Evolutionary conservation across 2,888 invertebrate genomes (phyloP), one percentile per base, ranked within the genome.

Genomic region (Scrobipalpa atriplicella): DNA sequence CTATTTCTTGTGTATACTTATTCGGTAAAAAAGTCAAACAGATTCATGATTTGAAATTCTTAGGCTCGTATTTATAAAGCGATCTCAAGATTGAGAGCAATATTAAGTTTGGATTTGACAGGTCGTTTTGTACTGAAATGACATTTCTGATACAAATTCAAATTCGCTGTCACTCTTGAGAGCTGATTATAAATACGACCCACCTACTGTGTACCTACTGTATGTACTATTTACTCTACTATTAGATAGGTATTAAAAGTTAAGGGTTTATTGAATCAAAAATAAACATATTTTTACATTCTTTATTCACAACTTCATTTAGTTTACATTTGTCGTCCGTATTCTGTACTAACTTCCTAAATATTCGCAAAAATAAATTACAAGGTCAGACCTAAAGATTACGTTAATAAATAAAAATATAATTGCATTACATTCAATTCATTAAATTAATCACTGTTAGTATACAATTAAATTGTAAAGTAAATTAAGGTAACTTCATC

Each of bases 261-360:
- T 64, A 73, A 66, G 67, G 38, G 18, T 41, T 18, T 8, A 16
- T 54, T 29, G 19, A 63, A 52, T 36, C 6, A 52, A 29, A 64
- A 13, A 67, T 62, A 19, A 29, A 3, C 5, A 29, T 39, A 52
- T 66, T 68, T 70, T 72, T 69, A 70, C 75, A 70, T 72, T 69
- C 71, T 82, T 79, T 82, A 82, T 73, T 82, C 78, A 78, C 75
- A 78, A 78, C 9, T 74, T 70, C 67, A 67, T 69, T 70, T 75
- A 66, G 71, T 75, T 74, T 71, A 73, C 70, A 72, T 67, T 63
- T 68, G 70, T 74, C 70, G 70, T 21, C 52, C 10, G 10, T 73
- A 76, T 13, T 77, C 19, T 41, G 21, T 18, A 43, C 62, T 43
- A 62, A 58, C 11, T 62, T 56, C 3, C 38, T 54, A 54, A 54